phyloP scores from a whole-genome alignment of 2,888 invertebrate species.

The Agelastica alni region DNA sequence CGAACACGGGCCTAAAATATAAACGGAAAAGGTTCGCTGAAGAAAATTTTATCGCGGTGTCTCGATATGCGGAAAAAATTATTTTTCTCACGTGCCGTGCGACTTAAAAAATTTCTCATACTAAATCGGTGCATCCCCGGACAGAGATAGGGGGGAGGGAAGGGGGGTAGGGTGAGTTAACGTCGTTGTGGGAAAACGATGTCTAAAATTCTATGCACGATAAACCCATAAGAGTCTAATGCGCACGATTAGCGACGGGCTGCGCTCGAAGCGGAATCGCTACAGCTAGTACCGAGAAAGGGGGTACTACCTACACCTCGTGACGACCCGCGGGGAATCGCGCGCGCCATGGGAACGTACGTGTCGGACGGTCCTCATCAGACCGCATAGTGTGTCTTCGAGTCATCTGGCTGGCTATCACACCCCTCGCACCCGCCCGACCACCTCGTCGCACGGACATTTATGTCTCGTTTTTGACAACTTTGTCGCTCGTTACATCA shows the following conservation, averaged over 20 bases:
- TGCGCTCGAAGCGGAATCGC: slow-evolving; percentile 22
- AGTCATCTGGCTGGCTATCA: background rate
- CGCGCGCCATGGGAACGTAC: slow-evolving; percentile 37
- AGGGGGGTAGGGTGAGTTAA: too few species aligned
- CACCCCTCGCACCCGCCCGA: too few species aligned
- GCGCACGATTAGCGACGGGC: slow-evolving; percentile 24
- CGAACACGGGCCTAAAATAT: too few species aligned
- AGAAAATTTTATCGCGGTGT: too few species aligned
- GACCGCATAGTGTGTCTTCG: slow-evolving; percentile 7
- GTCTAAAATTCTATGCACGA: slow-evolving; percentile 20
- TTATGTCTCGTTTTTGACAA: background rate
- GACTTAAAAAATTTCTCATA: too few species aligned
- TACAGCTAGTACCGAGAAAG: slow-evolving; percentile 24
- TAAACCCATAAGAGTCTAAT: slow-evolving; percentile 28
- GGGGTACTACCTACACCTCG: slow-evolving; percentile 29
- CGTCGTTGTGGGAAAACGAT: slow-evolving; percentile 10
- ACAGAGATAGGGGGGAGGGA: too few species aligned
- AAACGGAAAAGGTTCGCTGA: too few species aligned
- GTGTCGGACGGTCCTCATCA: slow-evolving; percentile 26
- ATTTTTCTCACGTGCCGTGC: too few species aligned
- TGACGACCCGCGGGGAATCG: slow-evolving; percentile 39
- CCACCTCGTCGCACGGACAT: slow-evolving; percentile 1
- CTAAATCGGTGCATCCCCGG: too few species aligned
- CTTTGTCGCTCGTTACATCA: too few species aligned
- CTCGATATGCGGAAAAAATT: too few species aligned